Evolutionary conservation across 1,140 invertebrate genomes (phyloP), one percentile per base, ranked within the genome.

Genomic region (Platorchestia sp.): DNA sequence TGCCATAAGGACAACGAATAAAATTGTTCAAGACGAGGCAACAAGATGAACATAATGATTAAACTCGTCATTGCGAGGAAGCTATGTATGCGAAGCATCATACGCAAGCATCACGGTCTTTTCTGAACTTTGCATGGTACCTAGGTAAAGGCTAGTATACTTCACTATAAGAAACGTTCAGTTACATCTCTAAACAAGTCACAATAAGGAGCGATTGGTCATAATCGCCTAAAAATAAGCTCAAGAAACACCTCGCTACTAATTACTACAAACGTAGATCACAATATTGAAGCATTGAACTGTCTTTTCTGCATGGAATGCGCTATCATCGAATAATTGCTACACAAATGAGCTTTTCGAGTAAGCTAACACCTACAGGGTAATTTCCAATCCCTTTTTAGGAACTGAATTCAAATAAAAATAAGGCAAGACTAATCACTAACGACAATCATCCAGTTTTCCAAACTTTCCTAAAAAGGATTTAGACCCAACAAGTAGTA

Each of bases 251-350:
- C 43, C 22, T n/a, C 36, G 36, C 45, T 93, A 10, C 43, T 45
- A 45, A 93, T 47, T 45, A 47, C 91, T 93, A 93, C 43, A 93
- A 44, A 45, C 91, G 91, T 93, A 93, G 43, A 93, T 93, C 91
- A 93, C 91, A 93, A 45, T 93, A 93, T 93, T 93, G 91, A 93
- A 93, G 91, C 91, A 93, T 47, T 93, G 45, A 93, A 93, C 45
- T 93, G 91, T 93, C 91, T 93, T 93, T 93, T 93, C 44, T 45
- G 40, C 40, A 89, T 45, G 91, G 91, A 45, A 93, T 93, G 91
- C 91, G 19, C 45, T 45, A 93, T 89, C 41, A 75, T 75, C 27
- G 59, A 75, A 22, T 75, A 75, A 75, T 75, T 75, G 36, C 59
- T 75, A 75, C 59, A 75, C 10, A 75, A 75, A 75, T 75, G 59